Percentiles rank a stretch among this genome's conserved stretches.
Conservation (phyloP, 2,113 vertebrate genomes). For the Nanorana parkeri region DNA sequence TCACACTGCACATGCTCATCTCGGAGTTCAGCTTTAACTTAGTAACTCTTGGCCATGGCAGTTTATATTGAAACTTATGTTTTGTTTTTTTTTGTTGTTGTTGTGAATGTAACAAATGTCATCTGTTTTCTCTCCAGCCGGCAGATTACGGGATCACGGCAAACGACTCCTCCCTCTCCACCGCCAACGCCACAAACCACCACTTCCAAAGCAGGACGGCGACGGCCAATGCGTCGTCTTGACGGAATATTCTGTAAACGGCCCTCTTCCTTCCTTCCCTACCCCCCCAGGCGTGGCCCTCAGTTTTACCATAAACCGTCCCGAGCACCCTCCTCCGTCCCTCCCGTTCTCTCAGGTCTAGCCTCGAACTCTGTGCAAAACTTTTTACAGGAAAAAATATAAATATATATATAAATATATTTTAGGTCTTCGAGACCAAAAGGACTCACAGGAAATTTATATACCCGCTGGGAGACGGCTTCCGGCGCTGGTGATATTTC, state of each 20-base stretch:
- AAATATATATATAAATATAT: conserved; percentile 46
- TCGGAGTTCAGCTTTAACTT: no score
- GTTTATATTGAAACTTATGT: no score
- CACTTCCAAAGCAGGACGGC: conserved; percentile 41
- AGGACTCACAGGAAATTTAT: conserved; percentile 26
- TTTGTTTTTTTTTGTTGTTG: no score
- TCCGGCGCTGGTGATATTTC: conserved; percentile 9
- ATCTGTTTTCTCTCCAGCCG: conserved; percentile 33
- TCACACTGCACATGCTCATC: no score
- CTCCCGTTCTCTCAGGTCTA: conserved; percentile 51
- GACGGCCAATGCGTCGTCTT: conserved; percentile 30
- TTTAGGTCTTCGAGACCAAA: conserved; percentile 43
- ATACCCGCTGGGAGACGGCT: background rate
- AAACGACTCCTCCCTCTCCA: conserved; percentile 29
- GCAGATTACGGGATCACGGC: conserved; percentile 53
- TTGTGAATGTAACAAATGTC: no score
- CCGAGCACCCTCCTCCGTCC: conserved; percentile 32
- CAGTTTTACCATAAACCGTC: background rate
- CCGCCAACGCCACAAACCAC: conserved; percentile 12
- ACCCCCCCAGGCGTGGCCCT: background rate
- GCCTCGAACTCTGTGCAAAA: conserved; percentile 44
- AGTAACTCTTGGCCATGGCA: no score
- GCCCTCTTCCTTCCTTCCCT: no score
- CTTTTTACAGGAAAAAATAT: conserved; percentile 48
- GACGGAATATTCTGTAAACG: conserved; percentile 37